phyloP scores from a whole-genome alignment of 2,888 invertebrate species.

The Acleris emargana region DNA sequence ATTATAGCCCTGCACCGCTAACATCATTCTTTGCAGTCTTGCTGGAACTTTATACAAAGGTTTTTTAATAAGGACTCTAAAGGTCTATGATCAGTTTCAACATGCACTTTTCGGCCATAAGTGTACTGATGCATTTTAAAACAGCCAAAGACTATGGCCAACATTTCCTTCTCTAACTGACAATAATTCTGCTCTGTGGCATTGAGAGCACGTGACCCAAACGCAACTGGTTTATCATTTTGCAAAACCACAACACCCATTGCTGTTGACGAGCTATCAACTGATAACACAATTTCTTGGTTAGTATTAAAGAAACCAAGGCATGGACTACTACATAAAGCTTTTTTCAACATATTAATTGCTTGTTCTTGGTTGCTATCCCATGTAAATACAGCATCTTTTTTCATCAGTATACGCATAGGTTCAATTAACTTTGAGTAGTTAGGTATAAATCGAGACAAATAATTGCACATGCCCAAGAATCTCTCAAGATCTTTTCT shows the following conservation, averaged over 20 bases:
- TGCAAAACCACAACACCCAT: conserved; percentile 37
- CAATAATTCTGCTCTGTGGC: conserved; percentile 40
- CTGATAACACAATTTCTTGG: conserved; percentile 21
- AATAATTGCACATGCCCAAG: conserved; percentile 37
- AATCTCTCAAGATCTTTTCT: conserved; percentile 33
- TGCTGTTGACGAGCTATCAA: conserved; percentile 28
- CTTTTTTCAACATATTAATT: conserved; percentile 27
- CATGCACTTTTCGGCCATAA: conserved; percentile 25
- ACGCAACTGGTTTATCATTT: conserved; percentile 34
- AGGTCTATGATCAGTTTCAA: conserved; percentile 38
- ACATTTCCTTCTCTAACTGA: conserved; percentile 47
- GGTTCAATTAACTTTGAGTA: conserved; percentile 31
- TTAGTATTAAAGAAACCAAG: conserved; percentile 31
- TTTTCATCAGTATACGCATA: conserved; percentile 27
- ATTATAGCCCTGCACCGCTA: no score
- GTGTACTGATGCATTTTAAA: conserved; percentile 39
- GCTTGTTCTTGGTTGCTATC: conserved; percentile 32
- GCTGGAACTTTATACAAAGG: no score
- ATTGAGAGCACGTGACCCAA: conserved; percentile 34
- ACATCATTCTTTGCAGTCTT: no score
- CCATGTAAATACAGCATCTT: conserved; percentile 30
- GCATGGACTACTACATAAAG: conserved; percentile 26
- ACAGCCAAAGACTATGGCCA: conserved; percentile 45
- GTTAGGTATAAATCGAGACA: conserved; percentile 35
- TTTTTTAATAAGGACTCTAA: no score